Conservation (phyloP, 2,113 vertebrate species). For the Sorex araneus region DNA sequence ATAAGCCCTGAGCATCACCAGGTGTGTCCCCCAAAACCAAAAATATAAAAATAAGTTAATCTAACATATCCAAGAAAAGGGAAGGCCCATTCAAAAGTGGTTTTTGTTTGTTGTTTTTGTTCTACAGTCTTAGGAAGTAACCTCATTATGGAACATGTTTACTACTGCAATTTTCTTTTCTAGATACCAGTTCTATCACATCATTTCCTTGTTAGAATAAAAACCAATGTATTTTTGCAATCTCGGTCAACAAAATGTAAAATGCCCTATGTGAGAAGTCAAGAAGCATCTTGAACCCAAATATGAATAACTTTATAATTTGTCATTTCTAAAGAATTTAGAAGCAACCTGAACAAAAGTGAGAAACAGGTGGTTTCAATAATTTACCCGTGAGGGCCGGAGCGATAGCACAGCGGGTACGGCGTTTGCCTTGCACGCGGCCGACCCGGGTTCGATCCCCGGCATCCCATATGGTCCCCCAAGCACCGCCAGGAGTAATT, state of each 20-base stretch:
- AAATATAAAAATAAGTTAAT: too few species aligned
- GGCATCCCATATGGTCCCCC: too few species aligned
- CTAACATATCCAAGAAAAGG: conserved; percentile 34
- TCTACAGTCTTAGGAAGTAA: background rate
- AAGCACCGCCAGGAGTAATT: too few species aligned
- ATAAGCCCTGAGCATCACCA: too few species aligned
- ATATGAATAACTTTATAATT: too few species aligned
- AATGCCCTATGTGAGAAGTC: conserved; percentile 31
- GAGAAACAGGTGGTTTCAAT: background rate
- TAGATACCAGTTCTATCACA: conserved; percentile 6
- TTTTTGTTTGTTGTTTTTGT: too few species aligned
- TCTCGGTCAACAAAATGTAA: background rate
- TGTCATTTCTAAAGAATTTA: background rate
- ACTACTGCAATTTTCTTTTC: conserved; percentile 7
- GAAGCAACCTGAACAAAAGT: conserved; percentile 24
- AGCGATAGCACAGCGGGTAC: too few species aligned
- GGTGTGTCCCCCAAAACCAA: too few species aligned
- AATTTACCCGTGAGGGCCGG: background rate
- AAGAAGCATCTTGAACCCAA: background rate
- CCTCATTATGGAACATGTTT: background rate
- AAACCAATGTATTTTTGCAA: background rate
- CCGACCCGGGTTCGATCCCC: too few species aligned
- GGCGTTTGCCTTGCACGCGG: too few species aligned
- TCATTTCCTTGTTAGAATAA: conserved; percentile 48
- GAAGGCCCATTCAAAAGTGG: background rate